These are phyloP conservation scores for Tinea semifulvella DNA, from an alignment of 2,888 invertebrate species.

Conservation along the genomic window DNA sequence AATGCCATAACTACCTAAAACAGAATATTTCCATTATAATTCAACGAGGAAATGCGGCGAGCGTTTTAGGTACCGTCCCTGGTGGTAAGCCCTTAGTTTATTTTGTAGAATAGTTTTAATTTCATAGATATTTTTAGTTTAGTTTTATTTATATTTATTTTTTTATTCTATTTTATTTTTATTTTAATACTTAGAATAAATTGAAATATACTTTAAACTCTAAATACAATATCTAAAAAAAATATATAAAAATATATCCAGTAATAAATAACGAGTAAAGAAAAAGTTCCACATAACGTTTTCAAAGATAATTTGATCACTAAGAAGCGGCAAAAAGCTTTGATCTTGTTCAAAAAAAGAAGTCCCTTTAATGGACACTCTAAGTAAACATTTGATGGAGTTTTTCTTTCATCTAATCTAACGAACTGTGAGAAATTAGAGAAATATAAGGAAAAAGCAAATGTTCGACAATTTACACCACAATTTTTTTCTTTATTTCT, in stretches of 20 bases:
- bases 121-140: too few relatives aligned
- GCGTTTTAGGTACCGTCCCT: too few relatives aligned
- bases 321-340: constrained; percentile 8
- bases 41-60: too few relatives aligned
- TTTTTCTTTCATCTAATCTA: constrained; percentile 7
- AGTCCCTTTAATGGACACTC: constrained; percentile 10
- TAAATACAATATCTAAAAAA: too few relatives aligned
- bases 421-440: constrained; percentile 7
- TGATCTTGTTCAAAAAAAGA: constrained; percentile 7
- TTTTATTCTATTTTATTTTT: background rate
- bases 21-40: too few relatives aligned
- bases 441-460: too few relatives aligned
- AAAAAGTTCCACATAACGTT: background rate
- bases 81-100: too few relatives aligned
- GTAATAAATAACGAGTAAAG: background rate
- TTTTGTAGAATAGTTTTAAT: too few relatives aligned
- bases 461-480: too few relatives aligned
- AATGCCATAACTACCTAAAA: too few relatives aligned
- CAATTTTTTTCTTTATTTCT: too few relatives aligned
- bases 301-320: constrained; percentile 12
- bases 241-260: background rate
- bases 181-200: background rate
- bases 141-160: too few relatives aligned
- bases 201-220: background rate
- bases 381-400: constrained; percentile 5